These are phyloP conservation scores for Girardinichthys multiradiatus DNA, from an alignment of 2,113 vertebrate species.

Conservation along the genomic window DNA sequence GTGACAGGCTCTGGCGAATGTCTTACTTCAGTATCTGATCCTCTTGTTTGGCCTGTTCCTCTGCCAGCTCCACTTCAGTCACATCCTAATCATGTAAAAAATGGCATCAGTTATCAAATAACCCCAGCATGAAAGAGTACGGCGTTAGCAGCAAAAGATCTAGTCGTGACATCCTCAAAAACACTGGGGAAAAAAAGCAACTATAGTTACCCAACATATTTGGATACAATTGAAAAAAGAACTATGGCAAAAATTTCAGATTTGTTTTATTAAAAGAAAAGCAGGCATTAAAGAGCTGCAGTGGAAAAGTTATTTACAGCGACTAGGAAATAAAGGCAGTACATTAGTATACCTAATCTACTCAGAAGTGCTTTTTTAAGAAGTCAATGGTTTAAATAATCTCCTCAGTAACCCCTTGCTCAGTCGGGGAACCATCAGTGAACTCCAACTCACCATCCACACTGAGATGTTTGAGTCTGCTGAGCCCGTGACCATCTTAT, in stretches of 20 bases:
- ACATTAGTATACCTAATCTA: not conserved
- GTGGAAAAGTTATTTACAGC: not conserved
- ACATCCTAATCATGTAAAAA: constrained; percentile 85
- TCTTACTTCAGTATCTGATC: constrained; percentile 91
- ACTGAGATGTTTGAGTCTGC: constrained; percentile 89
- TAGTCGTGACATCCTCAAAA: no score
- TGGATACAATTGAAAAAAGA: no score
- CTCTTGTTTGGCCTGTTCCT: constrained; percentile 90
- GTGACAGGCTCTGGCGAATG: not conserved
- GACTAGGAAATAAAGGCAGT: not conserved
- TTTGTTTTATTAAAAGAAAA: no score
- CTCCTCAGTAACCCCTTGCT: not conserved
- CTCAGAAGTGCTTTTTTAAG: not conserved
- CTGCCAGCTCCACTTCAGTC: constrained; percentile 87
- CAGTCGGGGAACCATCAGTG: not conserved
- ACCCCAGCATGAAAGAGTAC: not conserved
- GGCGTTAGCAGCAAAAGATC: no score
- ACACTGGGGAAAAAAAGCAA: no score
- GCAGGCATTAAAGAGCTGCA: no score
- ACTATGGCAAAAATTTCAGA: no score
- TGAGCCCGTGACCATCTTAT: constrained; percentile 86
- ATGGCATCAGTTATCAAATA: not conserved
- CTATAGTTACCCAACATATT: no score
- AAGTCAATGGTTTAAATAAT: not conserved
- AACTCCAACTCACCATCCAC: constrained; percentile 84